phyloP scores from a whole-genome alignment of 1,140 invertebrate genomes.

The Drosophila kepulauana region DNA sequence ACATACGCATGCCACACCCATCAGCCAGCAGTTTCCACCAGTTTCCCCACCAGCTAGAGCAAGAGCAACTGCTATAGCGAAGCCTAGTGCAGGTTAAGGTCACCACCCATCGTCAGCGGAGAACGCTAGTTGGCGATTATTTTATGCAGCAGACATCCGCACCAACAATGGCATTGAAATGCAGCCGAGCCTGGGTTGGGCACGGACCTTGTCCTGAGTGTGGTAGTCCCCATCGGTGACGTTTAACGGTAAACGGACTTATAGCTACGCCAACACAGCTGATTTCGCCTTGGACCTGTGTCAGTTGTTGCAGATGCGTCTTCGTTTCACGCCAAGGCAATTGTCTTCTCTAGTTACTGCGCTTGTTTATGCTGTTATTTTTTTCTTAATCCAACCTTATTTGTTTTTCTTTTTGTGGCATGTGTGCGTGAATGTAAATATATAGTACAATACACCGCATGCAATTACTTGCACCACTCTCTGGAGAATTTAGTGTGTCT shows the following conservation, averaged over 20 bases:
- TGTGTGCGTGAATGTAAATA: not conserved
- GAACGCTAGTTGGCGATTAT: constrained; percentile 54
- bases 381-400: constrained; percentile 69
- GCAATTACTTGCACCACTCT: not conserved
- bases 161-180: constrained; percentile 78
- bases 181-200: constrained; percentile 19
- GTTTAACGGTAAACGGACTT: constrained; percentile 78
- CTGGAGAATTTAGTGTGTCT: not conserved
- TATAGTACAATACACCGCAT: not conserved
- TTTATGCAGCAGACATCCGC: constrained; percentile 69
- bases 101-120: constrained; percentile 43
- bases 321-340: constrained; percentile 50
- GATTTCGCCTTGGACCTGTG: constrained; percentile 54
- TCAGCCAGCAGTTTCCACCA: constrained; percentile 12
- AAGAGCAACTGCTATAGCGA: constrained; percentile 24
- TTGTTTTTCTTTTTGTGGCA: constrained; percentile 4
- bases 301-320: constrained; percentile 17
- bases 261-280: constrained; percentile 48
- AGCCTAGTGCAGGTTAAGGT: constrained; percentile 68
- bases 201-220: constrained; percentile 11
- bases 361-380: constrained; percentile 75
- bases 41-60: not conserved
- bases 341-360: constrained; percentile 45
- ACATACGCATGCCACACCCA: constrained; percentile 62
- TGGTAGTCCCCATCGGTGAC: constrained; percentile 45